Conservation (phyloP, 53 echinoderm and acorn worm genomes). For the Holothuria leucospilota region DNA sequence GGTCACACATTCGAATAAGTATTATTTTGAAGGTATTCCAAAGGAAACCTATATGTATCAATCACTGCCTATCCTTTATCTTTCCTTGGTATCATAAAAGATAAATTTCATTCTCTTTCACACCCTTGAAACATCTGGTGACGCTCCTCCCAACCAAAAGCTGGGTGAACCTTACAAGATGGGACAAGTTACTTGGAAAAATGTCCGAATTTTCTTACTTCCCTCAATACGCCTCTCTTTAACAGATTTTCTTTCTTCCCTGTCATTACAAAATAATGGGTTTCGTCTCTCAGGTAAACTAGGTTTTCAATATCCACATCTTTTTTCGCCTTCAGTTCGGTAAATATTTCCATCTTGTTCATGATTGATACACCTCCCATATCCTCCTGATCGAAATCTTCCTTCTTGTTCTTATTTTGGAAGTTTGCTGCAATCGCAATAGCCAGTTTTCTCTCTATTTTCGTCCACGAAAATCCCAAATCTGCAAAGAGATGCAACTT, state of each 20-base stretch:
- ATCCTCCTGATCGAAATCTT: background rate
- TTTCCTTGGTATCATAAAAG: too few species aligned
- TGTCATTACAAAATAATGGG: slow-evolving; percentile 43
- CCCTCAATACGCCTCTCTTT: slow-evolving; percentile 5
- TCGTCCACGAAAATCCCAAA: slow-evolving; percentile 21
- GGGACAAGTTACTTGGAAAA: too few species aligned
- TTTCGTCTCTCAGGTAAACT: slow-evolving; percentile 32
- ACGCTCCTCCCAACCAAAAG: too few species aligned
- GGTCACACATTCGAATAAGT: too few species aligned
- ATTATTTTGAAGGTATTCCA: too few species aligned
- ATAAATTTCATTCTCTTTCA: too few species aligned
- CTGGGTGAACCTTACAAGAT: too few species aligned
- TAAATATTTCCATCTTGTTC: slow-evolving; percentile 9
- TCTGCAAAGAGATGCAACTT: background rate
- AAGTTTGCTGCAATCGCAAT: slow-evolving; percentile 39
- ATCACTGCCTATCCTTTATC: too few species aligned
- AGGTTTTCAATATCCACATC: slow-evolving; percentile 18
- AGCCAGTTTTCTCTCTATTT: background rate
- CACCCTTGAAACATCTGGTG: too few species aligned
- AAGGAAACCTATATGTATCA: too few species aligned
- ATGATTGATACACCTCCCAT: slow-evolving; percentile 10
- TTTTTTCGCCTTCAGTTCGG: slow-evolving; percentile 17
- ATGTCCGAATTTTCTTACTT: background rate
- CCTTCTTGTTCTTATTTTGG: slow-evolving; percentile 5
- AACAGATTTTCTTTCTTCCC: slow-evolving; percentile 34